These are phyloP conservation scores for Acanthochromis polyacanthus DNA, from an alignment of 2,113 vertebrate genomes.

Conservation along the genomic window DNA sequence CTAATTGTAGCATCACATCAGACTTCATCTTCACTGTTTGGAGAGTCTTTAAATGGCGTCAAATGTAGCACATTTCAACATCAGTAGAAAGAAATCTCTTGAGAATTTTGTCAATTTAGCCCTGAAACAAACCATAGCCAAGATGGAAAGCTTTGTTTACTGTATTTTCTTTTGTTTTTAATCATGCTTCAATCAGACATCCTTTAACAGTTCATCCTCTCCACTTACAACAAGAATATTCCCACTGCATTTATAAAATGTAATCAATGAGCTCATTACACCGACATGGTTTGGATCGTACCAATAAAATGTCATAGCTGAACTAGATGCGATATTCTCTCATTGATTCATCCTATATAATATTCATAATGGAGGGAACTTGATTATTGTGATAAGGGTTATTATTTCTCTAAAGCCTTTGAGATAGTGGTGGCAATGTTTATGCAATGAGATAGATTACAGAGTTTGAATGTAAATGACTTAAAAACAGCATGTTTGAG, in stretches of 20 bases:
- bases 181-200: slow-evolving; percentile 31
- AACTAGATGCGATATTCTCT: slow-evolving; percentile 42
- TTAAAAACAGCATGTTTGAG: slow-evolving; percentile 10
- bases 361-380: slow-evolving; percentile 36
- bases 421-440: slow-evolving; percentile 23
- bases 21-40: slow-evolving; percentile 38
- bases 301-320: slow-evolving; percentile 12
- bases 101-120: slow-evolving; percentile 48
- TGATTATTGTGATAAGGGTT: slow-evolving; percentile 43
- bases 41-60: slow-evolving; percentile 46
- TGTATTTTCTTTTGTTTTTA: neutral
- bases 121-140: slow-evolving; percentile 42
- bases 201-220: slow-evolving; percentile 23
- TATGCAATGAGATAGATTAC: slow-evolving; percentile 44
- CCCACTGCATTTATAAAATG: slow-evolving; percentile 11
- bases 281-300: slow-evolving; percentile 17
- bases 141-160: slow-evolving; percentile 23
- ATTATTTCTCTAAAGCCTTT: slow-evolving; percentile 25
- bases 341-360: slow-evolving; percentile 33
- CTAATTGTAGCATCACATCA: too few relatives aligned
- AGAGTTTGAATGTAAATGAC: slow-evolving; percentile 46
- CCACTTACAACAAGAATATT: neutral
- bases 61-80: slow-evolving; percentile 57
- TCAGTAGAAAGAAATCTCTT: slow-evolving; percentile 48
- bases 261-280: slow-evolving; percentile 31